Percentiles rank a stretch among this genome's conserved stretches.
Evolutionary conservation across 1,140 invertebrate genomes (phyloP).

Genomic region (Cardiocondyla obscurior): DNA sequence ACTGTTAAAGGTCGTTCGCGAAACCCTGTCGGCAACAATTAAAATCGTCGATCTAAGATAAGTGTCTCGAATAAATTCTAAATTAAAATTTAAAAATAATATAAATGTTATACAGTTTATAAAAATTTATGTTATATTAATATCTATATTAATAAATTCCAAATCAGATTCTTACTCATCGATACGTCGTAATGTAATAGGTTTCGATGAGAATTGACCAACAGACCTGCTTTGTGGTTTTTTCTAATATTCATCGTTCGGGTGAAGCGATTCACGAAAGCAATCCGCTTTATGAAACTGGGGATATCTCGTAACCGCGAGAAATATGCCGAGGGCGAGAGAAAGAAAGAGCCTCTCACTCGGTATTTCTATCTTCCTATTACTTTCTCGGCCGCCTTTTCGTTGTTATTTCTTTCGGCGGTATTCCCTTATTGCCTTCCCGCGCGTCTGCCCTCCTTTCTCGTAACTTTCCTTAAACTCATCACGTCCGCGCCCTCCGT

Average conservation of each 20-base stretch:
- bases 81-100: background rate
- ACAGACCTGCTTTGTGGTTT: background rate
- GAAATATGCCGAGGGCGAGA: slow-evolving; percentile 18
- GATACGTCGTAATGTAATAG: background rate
- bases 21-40: too few relatives aligned
- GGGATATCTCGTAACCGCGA: slow-evolving; percentile 43
- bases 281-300: slow-evolving; percentile 50
- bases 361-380: slow-evolving; percentile 54
- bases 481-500: slow-evolving; percentile 49
- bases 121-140: background rate
- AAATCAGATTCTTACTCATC: background rate
- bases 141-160: background rate
- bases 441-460: slow-evolving; percentile 20
- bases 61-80: too few relatives aligned
- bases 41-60: too few relatives aligned
- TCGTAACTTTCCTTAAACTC: slow-evolving; percentile 56
- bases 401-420: slow-evolving; percentile 51
- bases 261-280: slow-evolving; percentile 23
- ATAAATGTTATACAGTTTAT: background rate
- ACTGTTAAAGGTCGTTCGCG: too few relatives aligned
- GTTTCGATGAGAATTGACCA: background rate
- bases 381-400: slow-evolving; percentile 44
- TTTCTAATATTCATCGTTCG: slow-evolving; percentile 27
- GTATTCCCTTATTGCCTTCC: slow-evolving; percentile 56
- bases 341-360: background rate